A percentile compares a stretch with the other conserved stretches of the same genome.
Evolutionary conservation across 2,888 invertebrate species (phyloP).

Genomic region (Acleris literana): DNA sequence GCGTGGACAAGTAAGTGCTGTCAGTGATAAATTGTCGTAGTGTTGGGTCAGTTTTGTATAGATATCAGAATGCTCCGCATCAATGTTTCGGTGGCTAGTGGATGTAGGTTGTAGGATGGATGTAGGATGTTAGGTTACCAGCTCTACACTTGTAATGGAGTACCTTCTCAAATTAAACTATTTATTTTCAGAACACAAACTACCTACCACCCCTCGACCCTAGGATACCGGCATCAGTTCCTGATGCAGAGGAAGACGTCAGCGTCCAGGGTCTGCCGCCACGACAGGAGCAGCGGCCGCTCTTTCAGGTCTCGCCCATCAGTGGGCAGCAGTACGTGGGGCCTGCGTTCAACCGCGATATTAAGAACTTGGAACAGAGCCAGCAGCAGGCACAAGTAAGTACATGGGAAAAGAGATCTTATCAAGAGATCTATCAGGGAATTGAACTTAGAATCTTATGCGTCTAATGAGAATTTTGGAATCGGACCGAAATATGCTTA

Average conservation of each 20-base stretch:
- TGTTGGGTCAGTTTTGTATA: too few species aligned
- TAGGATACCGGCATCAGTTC: constrained; percentile 51
- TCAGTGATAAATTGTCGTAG: too few species aligned
- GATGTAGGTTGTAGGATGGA: too few species aligned
- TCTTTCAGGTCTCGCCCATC: constrained; percentile 70
- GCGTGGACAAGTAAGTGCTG: constrained; percentile 40
- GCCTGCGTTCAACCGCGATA: constrained; percentile 61
- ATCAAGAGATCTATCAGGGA: too few species aligned
- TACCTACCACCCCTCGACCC: constrained; percentile 69
- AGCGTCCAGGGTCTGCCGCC: constrained; percentile 73
- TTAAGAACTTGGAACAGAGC: constrained; percentile 61
- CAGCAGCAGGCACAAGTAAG: constrained; percentile 64
- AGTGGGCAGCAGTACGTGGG: constrained; percentile 71
- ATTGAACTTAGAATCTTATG: too few species aligned
- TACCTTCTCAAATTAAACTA: neutral
- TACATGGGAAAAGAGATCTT: too few species aligned
- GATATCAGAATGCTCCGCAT: too few species aligned
- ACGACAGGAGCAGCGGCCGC: constrained; percentile 60
- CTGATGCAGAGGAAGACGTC: constrained; percentile 63
- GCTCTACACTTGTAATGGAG: too few species aligned
- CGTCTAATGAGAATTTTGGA: too few species aligned
- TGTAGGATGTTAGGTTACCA: too few species aligned
- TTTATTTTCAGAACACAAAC: constrained; percentile 41
- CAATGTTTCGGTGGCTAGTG: too few species aligned
- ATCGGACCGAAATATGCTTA: too few species aligned